Evolutionary conservation across 2,113 vertebrate species (phyloP).

Genomic region (Neotoma lepida): DNA sequence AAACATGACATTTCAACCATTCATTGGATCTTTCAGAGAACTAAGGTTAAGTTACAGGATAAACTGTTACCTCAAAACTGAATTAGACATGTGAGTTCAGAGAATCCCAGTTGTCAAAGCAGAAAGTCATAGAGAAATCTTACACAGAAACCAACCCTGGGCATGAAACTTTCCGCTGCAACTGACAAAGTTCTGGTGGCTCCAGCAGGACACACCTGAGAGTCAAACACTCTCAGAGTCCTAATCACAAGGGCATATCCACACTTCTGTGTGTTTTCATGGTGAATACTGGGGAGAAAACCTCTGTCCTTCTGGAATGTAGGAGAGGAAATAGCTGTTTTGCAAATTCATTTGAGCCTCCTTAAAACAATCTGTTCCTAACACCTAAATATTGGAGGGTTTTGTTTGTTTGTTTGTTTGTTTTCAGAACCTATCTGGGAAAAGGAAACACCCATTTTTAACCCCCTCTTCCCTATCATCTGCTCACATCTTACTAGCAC

Average conservation of each 20-base stretch:
- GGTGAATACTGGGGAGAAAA: background rate
- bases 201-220: background rate
- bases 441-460: background rate
- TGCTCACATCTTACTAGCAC: background rate
- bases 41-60: background rate
- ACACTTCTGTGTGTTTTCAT: background rate
- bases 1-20: background rate
- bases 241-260: background rate
- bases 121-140: background rate
- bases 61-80: background rate
- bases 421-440: background rate
- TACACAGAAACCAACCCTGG: too few relatives aligned
- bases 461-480: too few relatives aligned
- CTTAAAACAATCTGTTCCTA: background rate
- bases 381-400: background rate
- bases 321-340: background rate
- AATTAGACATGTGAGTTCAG: background rate
- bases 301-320: background rate
- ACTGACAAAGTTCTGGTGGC: too few relatives aligned
- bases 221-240: too few relatives aligned
- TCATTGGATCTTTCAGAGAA: background rate
- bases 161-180: background rate
- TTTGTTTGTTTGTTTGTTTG: background rate
- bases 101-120: background rate
- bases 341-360: background rate